Percentiles rank a stretch among this genome's conserved stretches.
These are phyloP conservation scores for Prionailurus viverrinus DNA, from an alignment of 2,113 vertebrate genomes.

Conservation along the genomic window DNA sequence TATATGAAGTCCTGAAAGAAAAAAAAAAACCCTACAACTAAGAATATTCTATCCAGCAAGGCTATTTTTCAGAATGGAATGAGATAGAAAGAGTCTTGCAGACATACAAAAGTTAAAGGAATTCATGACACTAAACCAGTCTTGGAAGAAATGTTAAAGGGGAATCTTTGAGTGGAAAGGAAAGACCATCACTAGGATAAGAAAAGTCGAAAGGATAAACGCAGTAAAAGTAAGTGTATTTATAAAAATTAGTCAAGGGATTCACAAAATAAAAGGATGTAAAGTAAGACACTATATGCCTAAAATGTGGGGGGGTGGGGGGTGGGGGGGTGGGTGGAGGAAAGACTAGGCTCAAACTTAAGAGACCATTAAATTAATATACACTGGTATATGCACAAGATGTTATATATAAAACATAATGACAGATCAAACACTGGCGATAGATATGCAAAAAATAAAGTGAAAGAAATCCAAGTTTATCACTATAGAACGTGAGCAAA, in stretches of 20 bases:
- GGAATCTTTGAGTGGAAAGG: background rate
- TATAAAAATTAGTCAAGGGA: background rate
- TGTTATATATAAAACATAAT: background rate
- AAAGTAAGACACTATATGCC: background rate
- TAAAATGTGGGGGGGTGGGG: background rate
- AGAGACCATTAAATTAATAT: background rate
- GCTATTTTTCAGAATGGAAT: background rate
- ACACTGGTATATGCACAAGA: background rate
- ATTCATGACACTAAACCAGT: background rate
- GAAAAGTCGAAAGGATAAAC: background rate
- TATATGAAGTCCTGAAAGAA: background rate
- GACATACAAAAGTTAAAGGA: background rate
- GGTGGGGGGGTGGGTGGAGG: no score
- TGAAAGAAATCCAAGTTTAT: background rate
- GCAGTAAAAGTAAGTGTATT: background rate
- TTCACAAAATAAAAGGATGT: background rate
- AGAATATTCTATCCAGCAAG: background rate
- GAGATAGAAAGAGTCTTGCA: background rate
- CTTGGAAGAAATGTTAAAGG: background rate
- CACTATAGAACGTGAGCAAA: background rate
- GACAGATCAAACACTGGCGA: background rate
- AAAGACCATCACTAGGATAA: background rate
- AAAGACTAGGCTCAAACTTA: background rate
- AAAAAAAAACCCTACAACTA: background rate
- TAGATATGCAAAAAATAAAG: background rate